Conservation (phyloP, 2,888 invertebrate genomes). For the Reticulitermes lucifugus region DNA sequence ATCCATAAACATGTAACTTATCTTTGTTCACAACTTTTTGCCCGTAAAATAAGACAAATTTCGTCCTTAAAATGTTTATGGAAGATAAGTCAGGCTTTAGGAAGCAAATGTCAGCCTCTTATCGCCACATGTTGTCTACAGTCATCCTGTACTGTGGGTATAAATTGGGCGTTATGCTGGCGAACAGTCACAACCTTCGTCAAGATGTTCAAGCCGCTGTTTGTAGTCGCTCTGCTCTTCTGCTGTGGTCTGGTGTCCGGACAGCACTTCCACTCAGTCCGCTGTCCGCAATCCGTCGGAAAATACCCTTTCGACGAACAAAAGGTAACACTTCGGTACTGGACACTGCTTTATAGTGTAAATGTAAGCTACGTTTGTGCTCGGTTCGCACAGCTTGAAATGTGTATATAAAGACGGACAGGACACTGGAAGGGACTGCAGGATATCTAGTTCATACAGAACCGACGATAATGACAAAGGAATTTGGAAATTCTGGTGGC, state of each 20-base stretch:
- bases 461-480: too few species aligned
- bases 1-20: too few species aligned
- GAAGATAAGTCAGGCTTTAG: not conserved
- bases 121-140: not conserved
- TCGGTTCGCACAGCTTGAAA: too few species aligned
- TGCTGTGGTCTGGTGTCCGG: not conserved
- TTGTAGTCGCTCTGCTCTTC: not conserved
- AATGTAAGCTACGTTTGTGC: too few species aligned
- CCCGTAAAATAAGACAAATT: not conserved
- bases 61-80: not conserved
- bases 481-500: too few species aligned
- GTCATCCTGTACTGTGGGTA: not conserved
- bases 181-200: not conserved
- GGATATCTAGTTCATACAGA: too few species aligned
- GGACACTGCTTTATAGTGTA: too few species aligned
- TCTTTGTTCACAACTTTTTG: not conserved
- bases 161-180: not conserved
- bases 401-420: too few species aligned
- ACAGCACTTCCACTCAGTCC: not conserved
- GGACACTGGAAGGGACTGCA: too few species aligned
- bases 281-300: not conserved
- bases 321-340: not conserved
- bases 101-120: not conserved
- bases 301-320: constrained; percentile 22
- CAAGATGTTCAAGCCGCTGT: not conserved